Percentiles rank a stretch among this genome's conserved stretches.
Evolutionary conservation across 1,140 invertebrate species (phyloP).

Genomic region (Andrena cerasifolii): DNA sequence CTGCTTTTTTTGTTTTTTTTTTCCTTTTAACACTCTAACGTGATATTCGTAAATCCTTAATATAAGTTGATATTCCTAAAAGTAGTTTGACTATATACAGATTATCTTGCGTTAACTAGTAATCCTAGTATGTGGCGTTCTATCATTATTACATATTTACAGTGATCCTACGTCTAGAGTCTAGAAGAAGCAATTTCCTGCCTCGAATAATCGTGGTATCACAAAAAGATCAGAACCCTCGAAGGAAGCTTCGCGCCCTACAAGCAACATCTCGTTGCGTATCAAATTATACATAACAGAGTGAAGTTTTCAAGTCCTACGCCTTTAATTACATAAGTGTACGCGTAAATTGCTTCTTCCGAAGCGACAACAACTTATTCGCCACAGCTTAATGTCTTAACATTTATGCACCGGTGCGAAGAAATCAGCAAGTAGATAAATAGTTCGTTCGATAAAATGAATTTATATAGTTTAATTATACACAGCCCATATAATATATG

Average conservation of each 20-base stretch:
- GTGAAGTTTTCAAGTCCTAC: neutral
- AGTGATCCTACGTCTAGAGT: constrained; percentile 42
- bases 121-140: constrained; percentile 66
- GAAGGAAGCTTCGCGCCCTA: neutral
- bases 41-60: constrained; percentile 56
- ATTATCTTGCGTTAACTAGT: constrained; percentile 73
- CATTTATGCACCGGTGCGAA: constrained; percentile 46
- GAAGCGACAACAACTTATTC: constrained; percentile 47
- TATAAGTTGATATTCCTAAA: constrained; percentile 59
- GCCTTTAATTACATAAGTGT: neutral
- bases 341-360: constrained; percentile 41
- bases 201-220: constrained; percentile 1
- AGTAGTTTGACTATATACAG: constrained; percentile 72
- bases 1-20: too few species aligned
- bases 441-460: constrained; percentile 49
- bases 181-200: constrained; percentile 56
- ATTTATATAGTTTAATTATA: constrained; percentile 50
- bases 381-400: constrained; percentile 28
- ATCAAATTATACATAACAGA: neutral
- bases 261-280: neutral
- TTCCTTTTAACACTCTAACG: constrained; percentile 51
- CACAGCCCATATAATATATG: constrained; percentile 48
- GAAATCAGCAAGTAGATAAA: constrained; percentile 47
- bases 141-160: constrained; percentile 71
- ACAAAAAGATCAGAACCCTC: constrained; percentile 29